Base-by-base conservation (phyloP, 1,140 invertebrate species). In the Sycobia sp. region DNA sequence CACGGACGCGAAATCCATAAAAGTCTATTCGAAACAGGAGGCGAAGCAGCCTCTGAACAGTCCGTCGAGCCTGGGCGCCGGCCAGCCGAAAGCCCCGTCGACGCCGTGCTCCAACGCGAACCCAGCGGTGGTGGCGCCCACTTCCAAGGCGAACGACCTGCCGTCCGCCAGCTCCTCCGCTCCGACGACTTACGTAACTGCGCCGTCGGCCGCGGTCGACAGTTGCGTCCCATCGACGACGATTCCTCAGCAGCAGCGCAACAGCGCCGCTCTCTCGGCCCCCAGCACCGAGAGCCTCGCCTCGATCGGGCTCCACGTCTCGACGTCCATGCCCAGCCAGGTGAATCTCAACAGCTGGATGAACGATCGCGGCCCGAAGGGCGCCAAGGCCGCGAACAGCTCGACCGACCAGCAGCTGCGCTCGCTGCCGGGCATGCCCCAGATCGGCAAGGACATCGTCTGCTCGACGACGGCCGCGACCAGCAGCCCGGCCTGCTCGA, bases 241-340 rank as follows among this genome's bases (percentile, higher is more conserved):
- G 10, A 13, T 23, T 16, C 44, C 23, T 2, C 46, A 59, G 14
- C 51, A 47, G 25, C 43, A 58, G 27, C 13, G 11, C 18, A n/a
- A 27, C 22, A 60, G 34, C 32, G 43, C 23, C 36, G 8, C 20
- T 9, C 8, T 60, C 5, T 22, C 22, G 0, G 61, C 38, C 1
- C 54, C 53, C 5, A 43, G 54, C 8, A 58, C 47, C 11, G 67
- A 71, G 44, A 68, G 50, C 7, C 29, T 69, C 13, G 69, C 59
- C 0, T 69, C 67, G 0, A 70, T 72, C 10, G 70, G 70, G 20
- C 34, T 69, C 14, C 67, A 70, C 36, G 68, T 72, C 9, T 69
- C 71, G 11, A 72, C 67, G 8, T 53, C 66, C 11, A 67, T 70
- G 23, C 43, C 55, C 10, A 62, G 46, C 43, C 65, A 65, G 47